phyloP scores from a whole-genome alignment of 1,140 invertebrate species.

The Copidosoma floridanum region DNA sequence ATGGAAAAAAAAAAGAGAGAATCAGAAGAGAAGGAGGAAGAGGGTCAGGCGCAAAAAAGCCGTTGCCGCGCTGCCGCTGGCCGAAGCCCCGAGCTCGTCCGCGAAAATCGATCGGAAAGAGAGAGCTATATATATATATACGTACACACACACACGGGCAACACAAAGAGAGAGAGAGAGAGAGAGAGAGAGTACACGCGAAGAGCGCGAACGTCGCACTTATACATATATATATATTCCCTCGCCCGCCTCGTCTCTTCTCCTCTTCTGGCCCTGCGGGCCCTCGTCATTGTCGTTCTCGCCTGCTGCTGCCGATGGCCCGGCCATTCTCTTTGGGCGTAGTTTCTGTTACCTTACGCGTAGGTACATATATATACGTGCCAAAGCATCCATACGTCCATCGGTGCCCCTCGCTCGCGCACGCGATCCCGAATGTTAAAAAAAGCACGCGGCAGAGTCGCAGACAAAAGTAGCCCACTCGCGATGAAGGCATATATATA shows the following conservation, averaged over 20 bases:
- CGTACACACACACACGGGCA: too few species aligned
- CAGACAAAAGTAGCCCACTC: conserved; percentile 28
- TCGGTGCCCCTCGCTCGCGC: neutral
- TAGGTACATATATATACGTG: neutral
- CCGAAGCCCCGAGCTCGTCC: neutral
- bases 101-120: conserved; percentile 26
- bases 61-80: neutral
- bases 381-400: neutral
- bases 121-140: too few species aligned
- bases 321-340: too few species aligned
- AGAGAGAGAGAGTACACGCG: too few species aligned
- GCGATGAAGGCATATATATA: too few species aligned
- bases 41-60: neutral
- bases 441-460: conserved; percentile 16
- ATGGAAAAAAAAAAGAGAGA: neutral
- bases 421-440: conserved; percentile 12
- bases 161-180: neutral
- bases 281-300: too few species aligned
- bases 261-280: too few species aligned
- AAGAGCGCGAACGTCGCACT: neutral
- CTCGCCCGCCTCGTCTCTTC: neutral
- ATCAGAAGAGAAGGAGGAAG: too few species aligned
- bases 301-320: too few species aligned
- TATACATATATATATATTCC: too few species aligned
- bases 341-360: too few species aligned